Base-by-base conservation (phyloP, 2,888 invertebrate genomes). In the Eudemis profundana region DNA sequence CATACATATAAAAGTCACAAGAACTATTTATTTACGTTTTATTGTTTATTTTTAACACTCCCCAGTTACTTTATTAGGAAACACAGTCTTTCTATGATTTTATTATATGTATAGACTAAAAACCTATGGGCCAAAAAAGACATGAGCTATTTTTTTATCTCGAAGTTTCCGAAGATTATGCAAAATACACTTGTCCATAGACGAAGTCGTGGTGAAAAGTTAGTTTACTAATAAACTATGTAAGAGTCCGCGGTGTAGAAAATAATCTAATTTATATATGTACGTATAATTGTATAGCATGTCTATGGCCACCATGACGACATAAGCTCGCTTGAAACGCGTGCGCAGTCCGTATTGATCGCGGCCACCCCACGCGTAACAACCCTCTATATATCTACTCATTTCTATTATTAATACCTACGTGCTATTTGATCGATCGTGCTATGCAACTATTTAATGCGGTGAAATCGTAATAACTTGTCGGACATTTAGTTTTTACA, bases 321-420 rank as follows among this genome's bases (percentile, higher is more conserved):
- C 56, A 56, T 56, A 73, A 72, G 72, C 76, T 68, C 75, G 81
- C 78, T 80, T 79, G 74, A 80, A 87, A 86, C 87, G 87, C 87
- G 87, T 87, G 87, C 87, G 87, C 87, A 59, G 57, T 47, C 36
- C 57, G 57, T 87, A 87, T 87, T 83, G 87, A 87, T 87, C 84
- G 70, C 68, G 72, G 67, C 73, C 68, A 75, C 79, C 82, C 82
- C 76, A 72, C 74, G 69, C 71, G 70, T 71, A 75, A 73, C 78
- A 72, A 72, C 78, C 56, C 56, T 29, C 42, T 56, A 56, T 56
- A 44, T 44, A 56, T 29, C 42, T 56, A 21, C 17, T 44, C 56
- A 56, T 12, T 56, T 42, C 42, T 56, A 42, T 56, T 56, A 56
- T 56, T 56, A 56, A 56, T 56, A 56, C 44, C 44, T 56, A 56